A percentile compares a stretch with the other conserved stretches of the same genome.
phyloP scores from a whole-genome alignment of 2,113 vertebrate genomes.

The Podarcis muralis region DNA sequence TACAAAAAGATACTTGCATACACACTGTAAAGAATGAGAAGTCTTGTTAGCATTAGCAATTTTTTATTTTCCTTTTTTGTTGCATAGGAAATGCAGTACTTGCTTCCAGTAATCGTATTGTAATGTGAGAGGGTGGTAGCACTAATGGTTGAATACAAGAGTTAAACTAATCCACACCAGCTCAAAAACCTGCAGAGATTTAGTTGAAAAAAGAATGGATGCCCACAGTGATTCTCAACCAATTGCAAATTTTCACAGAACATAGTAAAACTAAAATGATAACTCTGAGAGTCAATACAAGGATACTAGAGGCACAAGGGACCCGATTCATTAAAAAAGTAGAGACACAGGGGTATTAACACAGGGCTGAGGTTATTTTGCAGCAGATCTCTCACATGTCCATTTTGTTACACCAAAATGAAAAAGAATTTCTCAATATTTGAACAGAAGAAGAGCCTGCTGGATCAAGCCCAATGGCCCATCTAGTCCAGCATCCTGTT shows the following conservation, averaged over 20 bases:
- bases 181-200: slow-evolving; percentile 88
- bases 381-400: slow-evolving; percentile 66
- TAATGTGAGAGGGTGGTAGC: slow-evolving; percentile 92
- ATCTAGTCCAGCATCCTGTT: too few species aligned
- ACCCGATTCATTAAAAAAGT: slow-evolving; percentile 82
- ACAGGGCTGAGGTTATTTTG: slow-evolving; percentile 73
- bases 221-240: slow-evolving; percentile 90
- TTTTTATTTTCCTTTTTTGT: slow-evolving; percentile 96
- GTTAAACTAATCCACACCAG: slow-evolving; percentile 89
- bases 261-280: slow-evolving; percentile 84
- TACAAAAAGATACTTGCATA: background rate
- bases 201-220: slow-evolving; percentile 87
- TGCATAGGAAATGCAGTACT: slow-evolving; percentile 99
- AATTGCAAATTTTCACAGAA: slow-evolving; percentile 88
- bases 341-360: slow-evolving; percentile 79
- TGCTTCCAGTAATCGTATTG: slow-evolving; percentile 98
- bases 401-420: slow-evolving; percentile 41
- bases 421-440: slow-evolving; percentile 40
- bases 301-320: slow-evolving; percentile 95
- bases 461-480: too few species aligned
- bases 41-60: slow-evolving; percentile 89
- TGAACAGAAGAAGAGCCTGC: slow-evolving; percentile 13
- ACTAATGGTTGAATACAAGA: slow-evolving; percentile 90
- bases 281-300: slow-evolving; percentile 90
- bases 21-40: slow-evolving; percentile 61